Evolutionary conservation across 2,113 vertebrate genomes (phyloP).

Genomic region (Lota lota): DNA sequence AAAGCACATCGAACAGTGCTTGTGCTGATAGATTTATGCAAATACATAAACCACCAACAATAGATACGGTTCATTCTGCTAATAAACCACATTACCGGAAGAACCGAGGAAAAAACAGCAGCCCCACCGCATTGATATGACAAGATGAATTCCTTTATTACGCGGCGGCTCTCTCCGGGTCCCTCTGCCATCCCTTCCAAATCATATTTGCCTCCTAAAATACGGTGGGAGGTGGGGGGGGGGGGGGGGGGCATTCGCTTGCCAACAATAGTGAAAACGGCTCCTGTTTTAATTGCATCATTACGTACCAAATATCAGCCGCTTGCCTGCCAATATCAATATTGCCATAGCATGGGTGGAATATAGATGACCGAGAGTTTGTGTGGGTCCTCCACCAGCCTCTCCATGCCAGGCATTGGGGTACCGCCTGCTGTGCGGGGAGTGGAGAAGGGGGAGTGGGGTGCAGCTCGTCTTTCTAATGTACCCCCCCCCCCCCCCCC

Average conservation of each 20-base stretch:
- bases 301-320: constrained; percentile 80
- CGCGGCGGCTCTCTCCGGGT: constrained; percentile 66
- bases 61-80: constrained; percentile 45
- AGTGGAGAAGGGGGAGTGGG: constrained; percentile 65
- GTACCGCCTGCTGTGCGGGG: constrained; percentile 68
- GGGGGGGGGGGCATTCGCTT: constrained; percentile 46
- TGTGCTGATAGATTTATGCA: constrained; percentile 54
- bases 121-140: constrained; percentile 53
- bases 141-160: constrained; percentile 77
- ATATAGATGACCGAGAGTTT: constrained; percentile 79
- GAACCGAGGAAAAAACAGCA: constrained; percentile 41
- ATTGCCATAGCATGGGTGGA: constrained; percentile 77
- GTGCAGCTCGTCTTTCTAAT: constrained; percentile 77
- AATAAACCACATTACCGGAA: constrained; percentile 69
- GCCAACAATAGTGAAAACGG: constrained; percentile 80
- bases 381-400: constrained; percentile 69
- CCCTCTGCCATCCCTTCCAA: constrained; percentile 67
- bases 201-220: constrained; percentile 78
- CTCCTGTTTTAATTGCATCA: constrained; percentile 81
- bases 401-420: constrained; percentile 65
- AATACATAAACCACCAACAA: constrained; percentile 39
- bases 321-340: constrained; percentile 81
- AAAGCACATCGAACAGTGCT: constrained; percentile 38
- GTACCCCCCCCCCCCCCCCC: constrained; percentile 51
- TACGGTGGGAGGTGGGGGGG: constrained; percentile 21